A percentile compares a stretch with the other conserved stretches of the same genome.
Evolutionary conservation across 1,140 invertebrate genomes (phyloP).

Genomic region (Zaprionus africanus): DNA sequence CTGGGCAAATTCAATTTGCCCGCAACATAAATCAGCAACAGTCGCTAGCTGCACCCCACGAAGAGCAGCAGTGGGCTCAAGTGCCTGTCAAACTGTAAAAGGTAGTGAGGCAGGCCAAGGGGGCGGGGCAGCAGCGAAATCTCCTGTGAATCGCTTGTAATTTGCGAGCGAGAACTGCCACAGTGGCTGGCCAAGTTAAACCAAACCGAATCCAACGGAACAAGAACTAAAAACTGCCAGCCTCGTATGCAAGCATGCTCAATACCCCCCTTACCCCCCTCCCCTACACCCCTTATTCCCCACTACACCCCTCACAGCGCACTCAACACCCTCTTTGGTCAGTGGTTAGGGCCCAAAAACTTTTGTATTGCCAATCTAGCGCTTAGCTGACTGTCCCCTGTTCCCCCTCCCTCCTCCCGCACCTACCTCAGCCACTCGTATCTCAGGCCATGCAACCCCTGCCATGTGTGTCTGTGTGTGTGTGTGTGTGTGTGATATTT

Average conservation of each 20-base stretch:
- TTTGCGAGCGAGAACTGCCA: conserved; percentile 63
- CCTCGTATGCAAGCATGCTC: conserved; percentile 22
- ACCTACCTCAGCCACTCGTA: neutral
- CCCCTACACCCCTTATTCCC: neutral
- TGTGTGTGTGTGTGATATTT: conserved; percentile 34
- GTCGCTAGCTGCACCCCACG: neutral
- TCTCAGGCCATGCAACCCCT: conserved; percentile 7
- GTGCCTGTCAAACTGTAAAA: conserved; percentile 39
- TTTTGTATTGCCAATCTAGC: conserved; percentile 77
- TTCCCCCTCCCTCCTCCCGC: neutral
- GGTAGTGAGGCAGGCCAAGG: conserved; percentile 7
- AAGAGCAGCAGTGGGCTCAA: conserved; percentile 18
- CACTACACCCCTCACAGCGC: neutral
- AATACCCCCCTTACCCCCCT: conserved; percentile 2
- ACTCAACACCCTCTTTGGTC: neutral
- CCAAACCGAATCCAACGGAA: neutral
- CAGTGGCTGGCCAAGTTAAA: conserved; percentile 29
- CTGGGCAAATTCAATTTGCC: conserved; percentile 33
- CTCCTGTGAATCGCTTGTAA: conserved; percentile 72
- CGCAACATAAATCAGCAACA: conserved; percentile 45
- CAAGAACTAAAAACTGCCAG: neutral
- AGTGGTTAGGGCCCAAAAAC: conserved; percentile 37
- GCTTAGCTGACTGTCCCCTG: conserved; percentile 51
- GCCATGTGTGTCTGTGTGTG: conserved; percentile 13
- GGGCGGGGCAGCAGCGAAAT: conserved; percentile 29